Evolutionary conservation across 2,797 vertebrate genomes (phyloP).

Genomic region (Sphaeramia orbicularis): DNA sequence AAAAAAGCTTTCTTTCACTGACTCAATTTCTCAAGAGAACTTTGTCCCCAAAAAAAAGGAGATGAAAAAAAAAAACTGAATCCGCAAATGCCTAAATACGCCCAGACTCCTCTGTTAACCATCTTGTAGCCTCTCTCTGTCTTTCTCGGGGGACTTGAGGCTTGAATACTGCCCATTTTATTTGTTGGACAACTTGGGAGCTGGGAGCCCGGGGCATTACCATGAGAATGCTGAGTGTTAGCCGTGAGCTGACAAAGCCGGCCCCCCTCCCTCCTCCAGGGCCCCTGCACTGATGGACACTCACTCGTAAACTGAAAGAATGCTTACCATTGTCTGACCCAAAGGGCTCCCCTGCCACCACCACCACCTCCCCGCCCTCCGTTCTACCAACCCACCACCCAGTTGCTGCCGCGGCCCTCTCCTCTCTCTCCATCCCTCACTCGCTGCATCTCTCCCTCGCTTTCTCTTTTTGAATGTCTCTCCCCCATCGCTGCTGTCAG

Average conservation of each 20-base stretch:
- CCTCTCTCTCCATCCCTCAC: constrained; percentile 64
- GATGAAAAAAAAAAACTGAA: constrained; percentile 43
- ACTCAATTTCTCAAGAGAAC: constrained; percentile 78
- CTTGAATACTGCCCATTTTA: constrained; percentile 96
- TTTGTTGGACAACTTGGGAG: constrained; percentile 96
- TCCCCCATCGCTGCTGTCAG: constrained; percentile 52
- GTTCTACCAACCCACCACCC: constrained; percentile 83
- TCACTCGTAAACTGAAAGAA: constrained; percentile 98
- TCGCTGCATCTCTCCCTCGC: constrained; percentile 66
- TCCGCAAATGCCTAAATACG: constrained; percentile 71
- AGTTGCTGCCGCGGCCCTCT: constrained; percentile 78
- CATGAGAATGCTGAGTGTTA: constrained; percentile 94
- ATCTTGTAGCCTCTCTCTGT: constrained; percentile 82
- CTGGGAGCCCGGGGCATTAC: constrained; percentile 93
- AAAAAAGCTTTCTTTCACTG: constrained; percentile 65
- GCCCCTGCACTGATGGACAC: constrained; percentile 95
- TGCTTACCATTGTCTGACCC: constrained; percentile 91
- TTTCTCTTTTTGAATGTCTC: constrained; percentile 74
- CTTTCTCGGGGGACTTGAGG: constrained; percentile 83
- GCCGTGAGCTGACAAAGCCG: constrained; percentile 95
- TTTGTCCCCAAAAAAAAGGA: constrained; percentile 43
- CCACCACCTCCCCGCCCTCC: constrained; percentile 76
- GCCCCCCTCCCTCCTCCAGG: constrained; percentile 84
- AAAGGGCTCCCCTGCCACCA: constrained; percentile 85
- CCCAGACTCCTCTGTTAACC: constrained; percentile 80